Percentiles rank a stretch among this genome's conserved stretches.
These are phyloP conservation scores for Orientallactaga sibirica DNA, from an alignment of 2,797 vertebrate species.

Conservation along the genomic window DNA sequence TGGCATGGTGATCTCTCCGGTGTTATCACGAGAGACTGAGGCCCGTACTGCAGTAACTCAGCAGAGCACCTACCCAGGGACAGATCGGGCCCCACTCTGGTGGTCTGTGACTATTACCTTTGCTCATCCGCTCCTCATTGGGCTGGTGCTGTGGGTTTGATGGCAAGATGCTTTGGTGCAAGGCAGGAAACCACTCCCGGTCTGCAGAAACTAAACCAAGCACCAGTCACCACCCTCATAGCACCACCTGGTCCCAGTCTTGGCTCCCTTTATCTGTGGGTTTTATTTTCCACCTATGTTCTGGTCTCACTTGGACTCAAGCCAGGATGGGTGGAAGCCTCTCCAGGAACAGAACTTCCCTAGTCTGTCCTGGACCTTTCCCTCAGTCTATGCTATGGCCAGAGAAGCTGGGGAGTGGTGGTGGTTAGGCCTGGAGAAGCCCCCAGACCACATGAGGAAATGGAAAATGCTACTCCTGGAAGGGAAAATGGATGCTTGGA, in stretches of 20 bases:
- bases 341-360: neutral
- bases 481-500: rapidly evolving
- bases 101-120: rapidly evolving
- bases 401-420: neutral
- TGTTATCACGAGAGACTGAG: neutral
- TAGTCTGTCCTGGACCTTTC: neutral
- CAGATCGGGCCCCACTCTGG: rapidly evolving
- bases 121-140: rapidly evolving
- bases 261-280: neutral
- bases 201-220: neutral
- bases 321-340: neutral
- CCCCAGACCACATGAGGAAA: neutral
- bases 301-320: neutral
- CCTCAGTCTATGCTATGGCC: neutral
- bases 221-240: rapidly evolving
- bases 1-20: too few relatives aligned
- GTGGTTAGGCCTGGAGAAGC: neutral
- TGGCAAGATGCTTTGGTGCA: rapidly evolving
- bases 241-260: neutral
- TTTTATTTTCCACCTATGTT: rapidly evolving
- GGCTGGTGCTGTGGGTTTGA: neutral
- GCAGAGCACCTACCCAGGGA: neutral
- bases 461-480: neutral
- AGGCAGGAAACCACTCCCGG: neutral
- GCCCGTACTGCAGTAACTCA: neutral